phyloP scores from a whole-genome alignment of 2,797 vertebrate genomes.

The Girardinus metallicus region DNA sequence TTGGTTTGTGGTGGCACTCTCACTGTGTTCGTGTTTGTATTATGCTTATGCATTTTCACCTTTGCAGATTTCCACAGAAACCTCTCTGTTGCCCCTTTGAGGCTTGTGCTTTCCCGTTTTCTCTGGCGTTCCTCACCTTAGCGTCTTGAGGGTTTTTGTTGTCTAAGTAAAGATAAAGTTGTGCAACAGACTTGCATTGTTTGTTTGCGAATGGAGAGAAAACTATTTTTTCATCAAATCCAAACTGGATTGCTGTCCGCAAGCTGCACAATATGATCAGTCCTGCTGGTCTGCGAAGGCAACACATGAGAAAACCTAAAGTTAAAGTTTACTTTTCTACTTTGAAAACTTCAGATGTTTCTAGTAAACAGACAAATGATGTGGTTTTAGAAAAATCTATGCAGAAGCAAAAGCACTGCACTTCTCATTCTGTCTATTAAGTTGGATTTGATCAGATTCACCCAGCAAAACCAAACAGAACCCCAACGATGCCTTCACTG shows the following conservation, averaged over 20 bases:
- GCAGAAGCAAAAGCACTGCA: not conserved
- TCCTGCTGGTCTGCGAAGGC: too few relatives aligned
- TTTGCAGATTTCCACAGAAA: constrained; percentile 23
- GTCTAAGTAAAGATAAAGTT: constrained; percentile 21
- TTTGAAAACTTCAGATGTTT: not conserved
- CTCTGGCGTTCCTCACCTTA: not conserved
- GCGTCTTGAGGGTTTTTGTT: not conserved
- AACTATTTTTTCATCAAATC: not conserved
- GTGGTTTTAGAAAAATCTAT: not conserved
- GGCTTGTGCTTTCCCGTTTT: not conserved
- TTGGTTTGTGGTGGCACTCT: constrained; percentile 15
- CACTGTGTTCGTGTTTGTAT: constrained; percentile 12
- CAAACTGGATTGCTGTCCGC: not conserved
- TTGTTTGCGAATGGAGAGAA: not conserved
- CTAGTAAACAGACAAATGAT: not conserved
- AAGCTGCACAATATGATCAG: not conserved
- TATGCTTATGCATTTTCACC: constrained; percentile 18
- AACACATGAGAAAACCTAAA: not conserved
- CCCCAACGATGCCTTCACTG: not conserved
- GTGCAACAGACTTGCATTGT: not conserved
- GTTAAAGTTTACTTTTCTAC: not conserved
- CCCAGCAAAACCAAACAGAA: not conserved
- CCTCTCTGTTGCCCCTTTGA: not conserved
- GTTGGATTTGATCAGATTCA: not conserved
- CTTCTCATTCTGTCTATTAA: not conserved